Evolutionary conservation across 2,888 invertebrate species (phyloP).

Genomic region (Escarpia spicata): DNA sequence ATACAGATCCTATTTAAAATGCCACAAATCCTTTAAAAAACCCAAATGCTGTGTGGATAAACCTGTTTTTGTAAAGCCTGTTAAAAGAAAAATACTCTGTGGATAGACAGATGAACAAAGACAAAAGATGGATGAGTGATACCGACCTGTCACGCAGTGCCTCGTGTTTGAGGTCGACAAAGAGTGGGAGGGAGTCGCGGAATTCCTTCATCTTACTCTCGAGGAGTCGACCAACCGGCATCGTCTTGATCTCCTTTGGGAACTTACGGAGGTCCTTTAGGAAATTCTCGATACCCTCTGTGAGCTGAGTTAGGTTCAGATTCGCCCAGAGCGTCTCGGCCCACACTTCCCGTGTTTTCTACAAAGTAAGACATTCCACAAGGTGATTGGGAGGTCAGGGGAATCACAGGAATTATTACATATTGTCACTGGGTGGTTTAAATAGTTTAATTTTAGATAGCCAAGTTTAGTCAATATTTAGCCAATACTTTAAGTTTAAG

Average conservation of each 20-base stretch:
- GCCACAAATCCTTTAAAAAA: no score
- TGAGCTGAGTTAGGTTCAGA: slow-evolving; percentile 82
- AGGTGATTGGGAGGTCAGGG: no score
- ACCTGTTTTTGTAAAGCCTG: neutral
- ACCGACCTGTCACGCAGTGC: slow-evolving; percentile 78
- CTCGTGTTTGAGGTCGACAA: slow-evolving; percentile 90
- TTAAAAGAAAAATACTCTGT: neutral
- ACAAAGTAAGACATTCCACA: slow-evolving; percentile 29
- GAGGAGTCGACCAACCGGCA: slow-evolving; percentile 75
- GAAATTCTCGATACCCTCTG: slow-evolving; percentile 87
- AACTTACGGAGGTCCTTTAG: slow-evolving; percentile 82
- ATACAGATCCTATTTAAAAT: no score
- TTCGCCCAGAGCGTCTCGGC: slow-evolving; percentile 88
- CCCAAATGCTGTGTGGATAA: no score
- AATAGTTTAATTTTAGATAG: no score
- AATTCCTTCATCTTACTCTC: slow-evolving; percentile 90
- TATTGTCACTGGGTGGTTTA: no score
- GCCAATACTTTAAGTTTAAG: no score
- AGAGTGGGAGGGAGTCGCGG: slow-evolving; percentile 82
- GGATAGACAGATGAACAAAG: neutral
- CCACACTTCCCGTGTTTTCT: slow-evolving; percentile 81
- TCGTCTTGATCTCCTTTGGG: slow-evolving; percentile 71
- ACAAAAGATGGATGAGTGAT: neutral
- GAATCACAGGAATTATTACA: no score
- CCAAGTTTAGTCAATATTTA: no score